These are phyloP conservation scores for Leptopilina drosophilae DNA, from an alignment of 2,888 invertebrate genomes.

Conservation along the genomic window DNA sequence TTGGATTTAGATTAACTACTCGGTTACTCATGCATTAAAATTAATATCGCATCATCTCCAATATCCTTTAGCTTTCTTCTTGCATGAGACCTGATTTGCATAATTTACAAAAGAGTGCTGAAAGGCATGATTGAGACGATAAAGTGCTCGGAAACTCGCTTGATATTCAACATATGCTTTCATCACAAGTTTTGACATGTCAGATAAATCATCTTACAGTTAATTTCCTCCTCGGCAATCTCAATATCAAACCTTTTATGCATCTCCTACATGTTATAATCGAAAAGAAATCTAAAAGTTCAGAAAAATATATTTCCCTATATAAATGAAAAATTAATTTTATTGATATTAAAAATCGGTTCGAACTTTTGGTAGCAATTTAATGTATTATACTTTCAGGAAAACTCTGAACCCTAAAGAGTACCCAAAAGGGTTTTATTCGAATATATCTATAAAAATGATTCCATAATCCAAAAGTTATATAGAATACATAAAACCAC, in stretches of 20 bases:
- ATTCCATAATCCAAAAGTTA: neutral
- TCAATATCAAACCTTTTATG: neutral
- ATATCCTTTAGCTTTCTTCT: constrained; percentile 13
- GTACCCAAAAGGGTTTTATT: constrained; percentile 7
- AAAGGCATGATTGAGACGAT: neutral
- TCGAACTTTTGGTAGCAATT: no score
- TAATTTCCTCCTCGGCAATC: neutral
- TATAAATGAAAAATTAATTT: no score
- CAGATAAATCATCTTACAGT: constrained; percentile 9
- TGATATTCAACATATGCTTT: constrained; percentile 12
- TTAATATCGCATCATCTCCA: constrained; percentile 20
- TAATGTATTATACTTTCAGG: no score
- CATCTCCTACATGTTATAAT: neutral
- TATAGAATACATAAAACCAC: neutral
- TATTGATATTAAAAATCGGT: no score
- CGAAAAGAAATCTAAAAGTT: neutral
- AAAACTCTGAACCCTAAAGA: no score
- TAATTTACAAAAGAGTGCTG: constrained; percentile 13
- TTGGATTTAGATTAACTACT: constrained; percentile 13
- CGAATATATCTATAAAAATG: neutral
- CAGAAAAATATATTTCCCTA: neutral
- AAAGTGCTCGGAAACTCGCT: constrained; percentile 6
- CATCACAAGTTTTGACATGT: neutral
- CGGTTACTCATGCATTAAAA: constrained; percentile 12
- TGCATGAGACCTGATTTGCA: constrained; percentile 15